Percentiles rank a stretch among this genome's conserved stretches.
phyloP scores from a whole-genome alignment of 1,140 invertebrate species.

The Orius insidiosus region DNA sequence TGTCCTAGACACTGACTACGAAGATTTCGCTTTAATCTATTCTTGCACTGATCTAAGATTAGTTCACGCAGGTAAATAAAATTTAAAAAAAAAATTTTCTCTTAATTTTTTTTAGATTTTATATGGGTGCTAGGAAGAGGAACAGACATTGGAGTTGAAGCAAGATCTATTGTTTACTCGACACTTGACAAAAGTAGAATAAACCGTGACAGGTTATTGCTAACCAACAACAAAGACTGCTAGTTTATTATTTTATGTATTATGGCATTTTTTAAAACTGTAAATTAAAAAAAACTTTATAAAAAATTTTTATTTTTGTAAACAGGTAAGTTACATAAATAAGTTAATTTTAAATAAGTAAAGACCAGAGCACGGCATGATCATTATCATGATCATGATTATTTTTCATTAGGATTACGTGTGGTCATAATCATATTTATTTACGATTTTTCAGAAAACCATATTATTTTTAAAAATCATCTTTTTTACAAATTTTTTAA shows the following conservation, averaged over 20 bases:
- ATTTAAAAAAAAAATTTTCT: not conserved
- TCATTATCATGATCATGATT: too few relatives aligned
- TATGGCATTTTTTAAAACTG: too few relatives aligned
- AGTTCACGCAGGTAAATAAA: constrained; percentile 35
- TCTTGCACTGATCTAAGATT: constrained; percentile 44
- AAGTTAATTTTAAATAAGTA: too few relatives aligned
- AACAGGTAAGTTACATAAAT: not conserved
- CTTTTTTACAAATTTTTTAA: too few relatives aligned
- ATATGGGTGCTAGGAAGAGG: constrained; percentile 15
- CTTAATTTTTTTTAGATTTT: constrained; percentile 12
- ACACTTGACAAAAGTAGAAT: constrained; percentile 12
- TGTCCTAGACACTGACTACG: constrained; percentile 51
- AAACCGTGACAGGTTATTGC: constrained; percentile 12
- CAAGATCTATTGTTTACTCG: constrained; percentile 12
- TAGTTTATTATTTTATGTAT: too few relatives aligned
- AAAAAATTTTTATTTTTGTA: not conserved
- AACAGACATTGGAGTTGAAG: constrained; percentile 10
- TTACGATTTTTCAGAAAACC: too few relatives aligned
- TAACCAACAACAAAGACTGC: constrained; percentile 13
- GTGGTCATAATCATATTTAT: too few relatives aligned
- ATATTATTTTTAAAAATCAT: too few relatives aligned
- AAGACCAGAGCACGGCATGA: too few relatives aligned
- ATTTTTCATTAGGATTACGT: too few relatives aligned
- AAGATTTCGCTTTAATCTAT: constrained; percentile 47
- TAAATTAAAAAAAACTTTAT: constrained; percentile 2